Conservation (phyloP, 2,797 vertebrate genomes). For the Brachyrhaphis roseni region DNA sequence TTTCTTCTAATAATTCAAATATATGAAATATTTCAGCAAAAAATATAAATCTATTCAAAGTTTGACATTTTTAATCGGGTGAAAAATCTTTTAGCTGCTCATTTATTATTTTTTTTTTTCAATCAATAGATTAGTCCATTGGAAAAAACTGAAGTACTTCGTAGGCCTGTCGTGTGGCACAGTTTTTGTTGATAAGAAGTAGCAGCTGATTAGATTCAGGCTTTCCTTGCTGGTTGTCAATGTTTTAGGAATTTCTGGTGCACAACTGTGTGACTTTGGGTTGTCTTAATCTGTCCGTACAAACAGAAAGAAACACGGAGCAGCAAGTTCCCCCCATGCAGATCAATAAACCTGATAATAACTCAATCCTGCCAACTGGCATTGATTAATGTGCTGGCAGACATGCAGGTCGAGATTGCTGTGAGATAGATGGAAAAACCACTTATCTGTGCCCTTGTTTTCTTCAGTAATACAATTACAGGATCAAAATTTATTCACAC, state of each 20-base stretch:
- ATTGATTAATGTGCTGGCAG: conserved; percentile 42
- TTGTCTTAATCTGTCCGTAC: neutral
- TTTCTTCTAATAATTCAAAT: neutral
- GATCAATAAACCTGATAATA: conserved; percentile 64
- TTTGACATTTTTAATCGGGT: neutral
- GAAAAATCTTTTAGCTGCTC: neutral
- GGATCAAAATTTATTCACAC: neutral
- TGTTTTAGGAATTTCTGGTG: conserved; percentile 12
- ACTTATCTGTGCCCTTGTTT: neutral
- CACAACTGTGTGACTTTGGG: conserved; percentile 12
- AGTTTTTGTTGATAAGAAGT: conserved; percentile 5
- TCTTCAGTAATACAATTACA: neutral
- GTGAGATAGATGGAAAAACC: conserved; percentile 5
- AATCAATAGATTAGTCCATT: neutral
- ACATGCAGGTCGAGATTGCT: neutral
- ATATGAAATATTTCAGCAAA: neutral
- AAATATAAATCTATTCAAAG: neutral
- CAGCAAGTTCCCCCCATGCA: conserved; percentile 24
- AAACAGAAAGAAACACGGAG: conserved; percentile 7
- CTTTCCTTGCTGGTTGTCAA: conserved; percentile 16
- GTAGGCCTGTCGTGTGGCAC: neutral
- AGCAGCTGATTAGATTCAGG: conserved; percentile 16
- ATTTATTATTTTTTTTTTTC: neutral
- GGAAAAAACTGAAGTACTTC: neutral
- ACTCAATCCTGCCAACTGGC: conserved; percentile 40